phyloP scores from a whole-genome alignment of 2,797 vertebrate genomes.

The Pteropus rufus region DNA sequence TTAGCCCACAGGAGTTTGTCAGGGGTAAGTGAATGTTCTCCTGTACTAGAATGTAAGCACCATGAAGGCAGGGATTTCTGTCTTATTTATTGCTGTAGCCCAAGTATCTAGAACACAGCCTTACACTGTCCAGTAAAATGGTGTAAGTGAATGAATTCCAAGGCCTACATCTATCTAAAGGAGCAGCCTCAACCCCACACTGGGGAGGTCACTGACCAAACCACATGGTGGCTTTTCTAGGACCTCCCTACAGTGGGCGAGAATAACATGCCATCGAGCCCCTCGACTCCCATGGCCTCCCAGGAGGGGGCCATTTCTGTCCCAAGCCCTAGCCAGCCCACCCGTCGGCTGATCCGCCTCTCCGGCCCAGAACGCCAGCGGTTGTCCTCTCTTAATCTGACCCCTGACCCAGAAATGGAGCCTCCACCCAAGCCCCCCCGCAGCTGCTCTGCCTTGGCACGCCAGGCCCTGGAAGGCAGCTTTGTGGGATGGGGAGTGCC shows the following conservation, averaged over 20 bases:
- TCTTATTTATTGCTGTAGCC: neutral
- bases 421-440: constrained; percentile 61
- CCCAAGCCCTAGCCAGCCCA: constrained; percentile 16
- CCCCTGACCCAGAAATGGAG: neutral
- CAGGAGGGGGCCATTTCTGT: neutral
- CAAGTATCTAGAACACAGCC: neutral
- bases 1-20: neutral
- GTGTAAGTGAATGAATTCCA: neutral
- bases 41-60: neutral
- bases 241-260: neutral
- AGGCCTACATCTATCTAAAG: neutral
- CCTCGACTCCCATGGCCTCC: neutral
- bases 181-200: neutral
- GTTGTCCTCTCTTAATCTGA: constrained; percentile 61
- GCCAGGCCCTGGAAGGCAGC: constrained; percentile 33
- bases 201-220: neutral
- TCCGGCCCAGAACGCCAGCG: constrained; percentile 62
- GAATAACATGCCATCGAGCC: neutral
- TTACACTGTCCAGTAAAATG: neutral
- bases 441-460: constrained; percentile 40
- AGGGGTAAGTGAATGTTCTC: neutral
- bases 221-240: constrained; percentile 51
- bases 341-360: constrained; percentile 60
- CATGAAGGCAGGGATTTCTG: neutral
- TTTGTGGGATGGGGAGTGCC: constrained; percentile 36